phyloP scores from a whole-genome alignment of 2,113 vertebrate genomes.

The Silurus asotus region DNA sequence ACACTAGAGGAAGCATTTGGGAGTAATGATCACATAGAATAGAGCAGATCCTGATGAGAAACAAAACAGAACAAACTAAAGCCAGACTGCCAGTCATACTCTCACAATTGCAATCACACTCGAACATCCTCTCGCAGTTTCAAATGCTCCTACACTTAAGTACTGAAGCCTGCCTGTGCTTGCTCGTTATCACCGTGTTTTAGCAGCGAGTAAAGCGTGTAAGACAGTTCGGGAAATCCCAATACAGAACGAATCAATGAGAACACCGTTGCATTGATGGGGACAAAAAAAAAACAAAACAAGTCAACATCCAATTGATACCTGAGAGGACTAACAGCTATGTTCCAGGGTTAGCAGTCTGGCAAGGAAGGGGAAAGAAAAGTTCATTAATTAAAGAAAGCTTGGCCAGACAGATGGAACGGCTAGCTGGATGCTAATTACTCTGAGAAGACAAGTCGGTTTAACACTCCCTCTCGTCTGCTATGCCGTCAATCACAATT shows the following conservation, averaged over 20 bases:
- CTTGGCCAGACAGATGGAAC: conserved; percentile 92
- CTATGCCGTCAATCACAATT: conserved; percentile 72
- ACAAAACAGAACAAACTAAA: conserved; percentile 46
- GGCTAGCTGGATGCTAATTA: conserved; percentile 91
- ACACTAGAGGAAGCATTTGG: conserved; percentile 40
- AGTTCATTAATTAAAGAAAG: conserved; percentile 98
- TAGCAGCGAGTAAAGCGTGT: conserved; percentile 61
- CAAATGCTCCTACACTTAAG: conserved; percentile 71
- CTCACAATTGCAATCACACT: conserved; percentile 55
- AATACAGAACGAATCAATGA: conserved; percentile 73
- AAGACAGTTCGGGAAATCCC: conserved; percentile 67
- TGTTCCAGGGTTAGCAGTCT: conserved; percentile 73
- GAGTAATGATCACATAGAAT: conserved; percentile 27
- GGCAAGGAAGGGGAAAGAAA: conserved; percentile 70
- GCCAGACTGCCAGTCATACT: conserved; percentile 17
- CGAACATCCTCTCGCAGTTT: conserved; percentile 40
- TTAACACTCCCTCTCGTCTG: conserved; percentile 60
- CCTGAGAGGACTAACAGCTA: conserved; percentile 81
- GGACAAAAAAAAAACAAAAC: not conserved
- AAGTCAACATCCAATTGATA: conserved; percentile 80
- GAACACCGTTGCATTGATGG: conserved; percentile 66
- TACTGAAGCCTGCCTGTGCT: conserved; percentile 70
- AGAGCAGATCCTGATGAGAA: conserved; percentile 39
- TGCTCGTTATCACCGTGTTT: conserved; percentile 72
- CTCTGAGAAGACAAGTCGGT: conserved; percentile 83